Conservation (phyloP, 1,140 invertebrate species). For the Micrasema longulum region DNA sequence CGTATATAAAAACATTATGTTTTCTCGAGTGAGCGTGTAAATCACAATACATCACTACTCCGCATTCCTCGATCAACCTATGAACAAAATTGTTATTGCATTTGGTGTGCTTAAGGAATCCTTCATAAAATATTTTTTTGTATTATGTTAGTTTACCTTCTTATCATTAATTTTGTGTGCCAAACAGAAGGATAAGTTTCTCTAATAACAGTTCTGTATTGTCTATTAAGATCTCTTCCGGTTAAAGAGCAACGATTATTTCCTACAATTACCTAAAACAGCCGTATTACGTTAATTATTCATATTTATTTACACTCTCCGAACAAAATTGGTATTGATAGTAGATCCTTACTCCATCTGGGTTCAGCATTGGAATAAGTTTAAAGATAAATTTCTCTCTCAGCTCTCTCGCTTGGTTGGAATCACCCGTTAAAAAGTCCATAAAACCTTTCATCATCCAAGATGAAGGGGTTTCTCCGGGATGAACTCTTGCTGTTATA, state of each 20-base stretch:
- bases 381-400: slow-evolving; percentile 96
- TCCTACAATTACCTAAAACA: slow-evolving; percentile 80
- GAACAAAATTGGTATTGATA: background rate
- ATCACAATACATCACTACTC: slow-evolving; percentile 94
- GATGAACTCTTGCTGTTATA: slow-evolving; percentile 91
- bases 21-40: slow-evolving; percentile 94
- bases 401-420: slow-evolving; percentile 81
- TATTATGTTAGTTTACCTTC: slow-evolving; percentile 69
- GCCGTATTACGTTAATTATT: slow-evolving; percentile 8
- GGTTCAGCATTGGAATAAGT: slow-evolving; percentile 95
- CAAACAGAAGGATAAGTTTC: slow-evolving; percentile 94
- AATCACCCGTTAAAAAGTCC: slow-evolving; percentile 89
- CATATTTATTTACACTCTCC: no score
- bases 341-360: slow-evolving; percentile 82
- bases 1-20: slow-evolving; percentile 96
- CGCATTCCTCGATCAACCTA: slow-evolving; percentile 90
- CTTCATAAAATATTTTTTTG: background rate
- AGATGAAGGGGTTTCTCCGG: slow-evolving; percentile 94
- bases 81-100: slow-evolving; percentile 32
- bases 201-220: slow-evolving; percentile 88
- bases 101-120: background rate
- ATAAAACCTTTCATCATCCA: slow-evolving; percentile 98
- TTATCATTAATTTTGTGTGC: slow-evolving; percentile 91
- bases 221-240: slow-evolving; percentile 88
- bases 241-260: slow-evolving; percentile 91